Evolutionary conservation across 2,797 vertebrate species (phyloP), one percentile per base, ranked within the genome.

Genomic region (Spatula clypeata): DNA sequence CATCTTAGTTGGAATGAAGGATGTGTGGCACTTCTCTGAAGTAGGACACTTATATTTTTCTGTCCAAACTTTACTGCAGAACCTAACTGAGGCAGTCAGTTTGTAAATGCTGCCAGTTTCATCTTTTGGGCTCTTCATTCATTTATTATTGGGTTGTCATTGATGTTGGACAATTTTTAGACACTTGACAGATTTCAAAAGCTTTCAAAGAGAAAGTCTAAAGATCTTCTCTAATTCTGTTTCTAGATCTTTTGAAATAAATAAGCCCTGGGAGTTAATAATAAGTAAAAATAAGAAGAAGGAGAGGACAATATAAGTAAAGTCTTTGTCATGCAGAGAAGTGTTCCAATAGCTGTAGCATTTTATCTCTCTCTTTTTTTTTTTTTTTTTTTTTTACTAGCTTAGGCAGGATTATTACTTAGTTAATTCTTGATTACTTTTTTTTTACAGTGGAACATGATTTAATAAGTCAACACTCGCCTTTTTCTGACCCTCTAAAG

Each of bases 401-500:
- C 24, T 87, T 82, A 76, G 44, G 15, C 27, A 87, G 38, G 54
- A 76, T 92, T 93, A 85, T 74, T 87, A n/a, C 40, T 87, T 76
- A 71, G 32, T 74, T 92, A 94, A 83, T 71, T 91, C 79, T 82
- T 89, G 36, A 71, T 89, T 76, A 47, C 7, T 79, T 79, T 23
- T 82, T 76, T 94, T 91, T 79, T 77, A 57, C n/a, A 55, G n/a
- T 89, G 65, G 51, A 77, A 79, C 54, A 55, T 58, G n/a, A 89
- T 76, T 92, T 91, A 94, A 58, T 85, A 90, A 95, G 60, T 86
- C 66, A 81, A 74, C 12, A 40, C 21, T 93, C 8, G 1, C 72
- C 32, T 93, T 86, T 92, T 84, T 42, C 55, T 91, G 85, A 95
- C 82, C 66, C 58, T 87, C 24, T 83, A 85, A 94, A 66, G 10